Conservation (phyloP, 2,113 vertebrate genomes). For the Sakesphorus luctuosus region DNA sequence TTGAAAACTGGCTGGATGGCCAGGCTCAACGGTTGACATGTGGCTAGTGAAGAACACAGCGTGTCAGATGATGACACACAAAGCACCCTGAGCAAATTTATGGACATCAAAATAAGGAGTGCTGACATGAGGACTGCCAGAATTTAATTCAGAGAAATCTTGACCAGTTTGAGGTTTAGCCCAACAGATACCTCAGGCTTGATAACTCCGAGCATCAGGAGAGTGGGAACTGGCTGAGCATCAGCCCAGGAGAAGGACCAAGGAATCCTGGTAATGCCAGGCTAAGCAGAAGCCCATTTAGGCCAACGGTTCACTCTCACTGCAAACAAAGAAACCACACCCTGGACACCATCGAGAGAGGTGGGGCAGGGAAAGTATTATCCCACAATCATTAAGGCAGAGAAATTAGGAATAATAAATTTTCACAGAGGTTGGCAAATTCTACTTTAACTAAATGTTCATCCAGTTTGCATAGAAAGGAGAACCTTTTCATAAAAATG, state of each 20-base stretch:
- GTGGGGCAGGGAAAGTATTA: not conserved
- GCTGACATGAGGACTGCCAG: not conserved
- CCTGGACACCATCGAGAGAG: not conserved
- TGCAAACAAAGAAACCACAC: not conserved
- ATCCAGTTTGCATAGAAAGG: not conserved
- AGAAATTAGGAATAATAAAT: not conserved
- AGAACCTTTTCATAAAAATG: not conserved
- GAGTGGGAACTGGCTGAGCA: not conserved
- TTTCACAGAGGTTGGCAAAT: not conserved
- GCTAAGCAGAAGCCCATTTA: not conserved
- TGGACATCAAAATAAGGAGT: not conserved
- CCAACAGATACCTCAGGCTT: not conserved
- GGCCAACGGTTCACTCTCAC: not conserved
- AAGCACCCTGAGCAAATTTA: not conserved
- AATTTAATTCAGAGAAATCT: not conserved
- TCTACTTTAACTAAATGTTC: not conserved
- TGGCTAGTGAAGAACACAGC: not conserved
- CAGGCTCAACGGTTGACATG: not conserved
- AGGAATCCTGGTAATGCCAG: accelerated
- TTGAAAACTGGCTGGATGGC: not conserved
- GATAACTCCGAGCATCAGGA: not conserved
- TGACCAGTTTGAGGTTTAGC: not conserved
- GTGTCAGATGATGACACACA: not conserved
- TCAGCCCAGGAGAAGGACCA: not conserved
- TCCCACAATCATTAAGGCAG: not conserved